Percentiles rank a stretch among this genome's conserved stretches.
Conservation (phyloP, 2,113 vertebrate genomes). For the Naja naja region DNA sequence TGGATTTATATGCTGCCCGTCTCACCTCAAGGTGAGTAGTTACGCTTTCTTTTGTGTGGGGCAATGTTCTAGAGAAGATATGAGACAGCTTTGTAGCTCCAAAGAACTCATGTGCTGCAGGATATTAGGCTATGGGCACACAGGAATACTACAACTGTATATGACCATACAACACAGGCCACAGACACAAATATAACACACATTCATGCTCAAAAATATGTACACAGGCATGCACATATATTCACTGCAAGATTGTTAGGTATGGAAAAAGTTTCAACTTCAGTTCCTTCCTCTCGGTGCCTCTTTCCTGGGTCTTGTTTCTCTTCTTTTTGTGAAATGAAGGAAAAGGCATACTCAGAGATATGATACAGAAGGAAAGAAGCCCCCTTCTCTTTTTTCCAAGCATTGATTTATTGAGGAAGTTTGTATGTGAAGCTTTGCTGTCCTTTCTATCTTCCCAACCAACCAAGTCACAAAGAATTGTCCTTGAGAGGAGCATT, state of each 20-base stretch:
- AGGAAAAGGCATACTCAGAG: neutral
- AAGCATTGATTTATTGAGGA: neutral
- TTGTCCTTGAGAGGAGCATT: neutral
- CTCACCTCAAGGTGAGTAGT: neutral
- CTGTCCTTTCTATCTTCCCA: neutral
- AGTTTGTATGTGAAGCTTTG: neutral
- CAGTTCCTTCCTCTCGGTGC: neutral
- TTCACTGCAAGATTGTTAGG: neutral
- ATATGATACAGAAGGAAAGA: neutral
- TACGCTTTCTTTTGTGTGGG: neutral
- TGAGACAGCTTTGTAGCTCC: neutral
- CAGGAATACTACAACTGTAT: neutral
- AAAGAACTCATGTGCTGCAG: neutral
- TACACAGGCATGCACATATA: neutral
- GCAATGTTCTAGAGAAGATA: neutral
- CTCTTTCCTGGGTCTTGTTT: neutral
- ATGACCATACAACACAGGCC: neutral
- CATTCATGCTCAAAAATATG: neutral
- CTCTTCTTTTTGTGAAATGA: neutral
- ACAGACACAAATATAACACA: neutral
- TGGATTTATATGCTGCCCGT: neutral
- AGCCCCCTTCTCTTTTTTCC: neutral
- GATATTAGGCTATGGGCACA: neutral
- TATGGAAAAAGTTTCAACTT: neutral
- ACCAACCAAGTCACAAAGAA: neutral